Base-by-base conservation (phyloP, 23 tunicate species). In the Botrylloides violaceus region DNA sequence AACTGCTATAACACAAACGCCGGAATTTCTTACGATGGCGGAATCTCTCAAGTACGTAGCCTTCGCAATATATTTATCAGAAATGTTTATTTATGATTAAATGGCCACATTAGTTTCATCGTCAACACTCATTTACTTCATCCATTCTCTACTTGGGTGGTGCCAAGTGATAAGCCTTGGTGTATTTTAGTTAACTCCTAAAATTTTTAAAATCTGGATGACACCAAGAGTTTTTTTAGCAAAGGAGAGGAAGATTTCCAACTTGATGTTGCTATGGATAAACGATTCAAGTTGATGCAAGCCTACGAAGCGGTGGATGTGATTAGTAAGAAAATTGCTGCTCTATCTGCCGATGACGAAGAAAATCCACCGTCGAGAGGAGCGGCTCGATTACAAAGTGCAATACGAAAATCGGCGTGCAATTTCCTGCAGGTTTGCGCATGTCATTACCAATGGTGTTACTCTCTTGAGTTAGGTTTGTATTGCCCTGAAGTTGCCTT, bases 281-380 rank as follows among this genome's bases (percentile, higher is more conserved):
- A 78, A 62, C 48, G 97, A 38, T 60, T 90, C 23, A 65, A 68
- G 57, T 24, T 90, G 75, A 80, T 83, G 76, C 91, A 80, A 59
- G 56, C 78, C 27, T 90, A 76, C 49, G 97, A 90, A 49, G 77
- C 81, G 18, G 61, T 90, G 34, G 97, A 90, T 38, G 90, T 79
- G 9, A 28, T 90, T 2, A 74, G 85, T 65, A 90, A 90, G 66
- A 90, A 90, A 81, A 90, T 90, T 7, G 84, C 85, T 1, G 80
- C 71, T 30, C 63, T 88, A 28, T 59, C 80, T 53, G 78, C 82
- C 18, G 77, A 79, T 9, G 85, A 79, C 30, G 81, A 75, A 18
- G 90, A 90, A 2, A 62, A 83, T 36, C 85, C 85, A 4, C 81
- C 79, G 0, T 38, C 72, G 20, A 66, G 58, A 0, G 61, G 72